Conservation (phyloP, 2,113 vertebrate genomes). For the Cyprinus carpio region DNA sequence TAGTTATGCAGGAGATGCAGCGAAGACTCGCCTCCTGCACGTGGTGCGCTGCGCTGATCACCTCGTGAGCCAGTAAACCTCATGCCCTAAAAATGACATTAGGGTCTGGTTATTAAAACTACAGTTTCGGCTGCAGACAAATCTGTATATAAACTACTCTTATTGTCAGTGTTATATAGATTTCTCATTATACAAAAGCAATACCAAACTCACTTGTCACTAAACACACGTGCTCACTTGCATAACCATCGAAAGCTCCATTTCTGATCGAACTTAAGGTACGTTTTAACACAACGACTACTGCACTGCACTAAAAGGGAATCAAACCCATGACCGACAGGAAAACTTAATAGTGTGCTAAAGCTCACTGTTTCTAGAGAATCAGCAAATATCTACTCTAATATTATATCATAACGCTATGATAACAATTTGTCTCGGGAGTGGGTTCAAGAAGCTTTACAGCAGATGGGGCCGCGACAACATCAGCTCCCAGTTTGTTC, state of each 20-base stretch:
- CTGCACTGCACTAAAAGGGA: no score
- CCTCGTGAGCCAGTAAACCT: slow-evolving; percentile 92
- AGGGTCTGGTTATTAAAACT: background rate
- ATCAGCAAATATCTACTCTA: no score
- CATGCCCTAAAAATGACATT: slow-evolving; percentile 81
- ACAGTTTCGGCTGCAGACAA: background rate
- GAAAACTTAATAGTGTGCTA: no score
- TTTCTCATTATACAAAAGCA: no score
- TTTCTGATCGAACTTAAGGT: background rate
- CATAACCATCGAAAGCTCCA: background rate
- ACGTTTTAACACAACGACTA: no score
- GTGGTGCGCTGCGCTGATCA: slow-evolving; percentile 86
- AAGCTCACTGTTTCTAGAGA: no score
- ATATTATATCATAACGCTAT: no score
- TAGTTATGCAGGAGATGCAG: slow-evolving; percentile 92
- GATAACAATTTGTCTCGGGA: no score
- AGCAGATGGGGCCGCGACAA: slow-evolving; percentile 74
- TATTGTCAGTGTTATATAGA: background rate
- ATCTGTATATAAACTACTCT: background rate
- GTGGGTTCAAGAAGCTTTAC: background rate
- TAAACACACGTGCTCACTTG: background rate
- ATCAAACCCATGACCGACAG: no score
- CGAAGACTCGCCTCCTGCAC: slow-evolving; percentile 87
- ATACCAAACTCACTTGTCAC: background rate
- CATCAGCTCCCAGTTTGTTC: slow-evolving; percentile 84